These are phyloP conservation scores for Euproctis similis DNA, from an alignment of 2,888 invertebrate species.

Conservation along the genomic window DNA sequence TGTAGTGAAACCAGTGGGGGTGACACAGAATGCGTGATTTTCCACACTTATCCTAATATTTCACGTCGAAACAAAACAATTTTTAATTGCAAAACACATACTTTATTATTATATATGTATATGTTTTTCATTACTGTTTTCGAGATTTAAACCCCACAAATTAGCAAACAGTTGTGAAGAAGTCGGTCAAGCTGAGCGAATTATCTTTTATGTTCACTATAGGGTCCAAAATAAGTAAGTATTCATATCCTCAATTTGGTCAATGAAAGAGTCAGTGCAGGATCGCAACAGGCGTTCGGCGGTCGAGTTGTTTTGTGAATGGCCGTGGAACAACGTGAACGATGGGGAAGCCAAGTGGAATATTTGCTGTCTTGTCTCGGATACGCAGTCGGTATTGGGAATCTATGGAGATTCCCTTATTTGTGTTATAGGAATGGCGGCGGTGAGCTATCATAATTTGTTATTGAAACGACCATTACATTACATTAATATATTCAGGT, in stretches of 20 bases:
- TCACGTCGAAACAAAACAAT: too few species aligned
- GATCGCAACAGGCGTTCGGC: conserved; percentile 24
- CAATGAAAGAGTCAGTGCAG: conserved; percentile 22
- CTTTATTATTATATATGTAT: too few species aligned
- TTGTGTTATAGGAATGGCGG: conserved; percentile 90
- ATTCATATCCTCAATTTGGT: conserved; percentile 39
- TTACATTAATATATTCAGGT: too few species aligned
- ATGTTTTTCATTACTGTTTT: too few species aligned
- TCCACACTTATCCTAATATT: too few species aligned
- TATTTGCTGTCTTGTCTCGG: conserved; percentile 88
- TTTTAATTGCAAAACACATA: too few species aligned
- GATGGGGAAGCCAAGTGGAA: conserved; percentile 85
- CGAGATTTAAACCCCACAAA: too few species aligned
- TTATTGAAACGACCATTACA: too few species aligned
- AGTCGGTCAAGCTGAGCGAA: too few species aligned
- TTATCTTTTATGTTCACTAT: conserved; percentile 1
- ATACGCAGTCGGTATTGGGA: conserved; percentile 90
- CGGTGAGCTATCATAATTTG: conserved; percentile 79
- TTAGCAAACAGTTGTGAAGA: too few species aligned
- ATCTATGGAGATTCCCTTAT: conserved; percentile 92
- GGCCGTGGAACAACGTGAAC: conserved; percentile 68
- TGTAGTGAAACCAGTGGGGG: too few species aligned
- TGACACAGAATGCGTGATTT: too few species aligned
- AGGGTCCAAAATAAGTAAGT: conserved; percentile 23
- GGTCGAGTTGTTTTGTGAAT: conserved; percentile 32